Evolutionary conservation across 2,888 invertebrate genomes (phyloP).

Genomic region (Macrophya alboannulata): DNA sequence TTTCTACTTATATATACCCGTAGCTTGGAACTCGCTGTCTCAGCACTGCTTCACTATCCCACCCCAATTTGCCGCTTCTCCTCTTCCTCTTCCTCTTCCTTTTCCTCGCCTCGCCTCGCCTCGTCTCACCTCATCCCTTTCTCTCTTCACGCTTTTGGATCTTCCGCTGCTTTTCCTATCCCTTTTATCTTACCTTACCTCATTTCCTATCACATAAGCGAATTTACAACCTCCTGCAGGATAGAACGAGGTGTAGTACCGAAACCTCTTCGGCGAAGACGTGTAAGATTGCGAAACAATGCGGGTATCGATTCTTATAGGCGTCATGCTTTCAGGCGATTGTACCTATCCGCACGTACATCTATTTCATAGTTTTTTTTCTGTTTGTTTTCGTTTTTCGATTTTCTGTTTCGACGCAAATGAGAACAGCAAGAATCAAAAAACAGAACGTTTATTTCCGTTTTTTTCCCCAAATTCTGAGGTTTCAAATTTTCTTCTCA

Average conservation of each 20-base stretch:
- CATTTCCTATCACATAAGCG: conserved; percentile 51
- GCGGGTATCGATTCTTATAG: conserved; percentile 65
- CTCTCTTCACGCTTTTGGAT: conserved; percentile 36
- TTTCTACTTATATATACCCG: conserved; percentile 30
- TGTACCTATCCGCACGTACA: conserved; percentile 7
- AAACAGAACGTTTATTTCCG: neutral
- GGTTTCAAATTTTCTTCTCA: neutral
- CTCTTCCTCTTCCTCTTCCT: neutral
- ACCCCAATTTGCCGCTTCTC: conserved; percentile 62
- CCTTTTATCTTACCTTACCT: conserved; percentile 49
- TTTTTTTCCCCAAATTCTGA: too few relatives aligned
- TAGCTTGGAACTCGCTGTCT: conserved; percentile 67
- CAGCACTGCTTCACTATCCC: conserved; percentile 64
- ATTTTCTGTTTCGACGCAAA: too few relatives aligned
- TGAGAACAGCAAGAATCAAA: neutral
- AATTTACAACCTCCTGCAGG: conserved; percentile 52
- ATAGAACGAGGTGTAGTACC: conserved; percentile 10
- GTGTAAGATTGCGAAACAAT: conserved; percentile 65
- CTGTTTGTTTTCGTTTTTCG: neutral
- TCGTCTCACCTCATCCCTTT: conserved; percentile 61
- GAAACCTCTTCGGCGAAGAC: conserved; percentile 10
- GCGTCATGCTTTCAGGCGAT: conserved; percentile 54
- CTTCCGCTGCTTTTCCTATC: conserved; percentile 53
- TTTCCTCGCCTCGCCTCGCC: neutral
- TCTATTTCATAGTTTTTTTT: neutral